Base-by-base conservation (phyloP, 1,140 invertebrate genomes). In the Caenorhabditis brenneri region DNA sequence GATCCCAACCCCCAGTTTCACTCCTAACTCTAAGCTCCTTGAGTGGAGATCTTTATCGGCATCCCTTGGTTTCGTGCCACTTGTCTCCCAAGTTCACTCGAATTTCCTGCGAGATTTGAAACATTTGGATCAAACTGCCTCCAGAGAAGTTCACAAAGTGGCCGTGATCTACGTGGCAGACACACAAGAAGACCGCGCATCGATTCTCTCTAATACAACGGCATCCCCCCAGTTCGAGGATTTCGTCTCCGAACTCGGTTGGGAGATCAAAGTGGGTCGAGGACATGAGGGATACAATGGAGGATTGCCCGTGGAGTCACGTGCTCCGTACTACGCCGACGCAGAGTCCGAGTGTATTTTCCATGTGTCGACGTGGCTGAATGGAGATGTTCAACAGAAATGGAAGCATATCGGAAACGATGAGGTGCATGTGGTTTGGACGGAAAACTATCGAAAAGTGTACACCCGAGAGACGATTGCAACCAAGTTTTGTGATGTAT, bases 391-490 rank as follows among this genome's bases (percentile, higher is more conserved):
- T 22, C 87, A 86, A 27, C 82, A 91, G 48, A 91, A 91, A 60
- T 80, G 89, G 74, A 91, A 89, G 49, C 90, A 90, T 55, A 53
- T 90, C 9, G 90, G 90, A 39, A 99, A 99, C 92, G 97, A 99
- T 92, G 97, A 99, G 92, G 96, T 99, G 49, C 97, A 99, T 90
- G 97, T 99, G 84, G 96, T 99, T 19, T 99, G 97, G 97, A 98
- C 96, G 27, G 97, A 99, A 91, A 96, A 99, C 91, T 94, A 93
- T 91, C 93, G 96, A 79, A 74, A 74, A 27, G 96, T 97, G 90
- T 99, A 99, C 92, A 93, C 97, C 82, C 93, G 97, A 49, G 96
- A 97, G 88, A 98, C 98, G 85, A 95, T 99, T 91, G 96, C 97
- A 29, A 99, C 97, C 19, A 96, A 99, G 92, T 99, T 99, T 93